A percentile compares a stretch with the other conserved stretches of the same genome.
Evolutionary conservation across 37 sponge, comb jelly and placozoan species (phyloP).

Genomic region (Aphrocallistes beatrix): DNA sequence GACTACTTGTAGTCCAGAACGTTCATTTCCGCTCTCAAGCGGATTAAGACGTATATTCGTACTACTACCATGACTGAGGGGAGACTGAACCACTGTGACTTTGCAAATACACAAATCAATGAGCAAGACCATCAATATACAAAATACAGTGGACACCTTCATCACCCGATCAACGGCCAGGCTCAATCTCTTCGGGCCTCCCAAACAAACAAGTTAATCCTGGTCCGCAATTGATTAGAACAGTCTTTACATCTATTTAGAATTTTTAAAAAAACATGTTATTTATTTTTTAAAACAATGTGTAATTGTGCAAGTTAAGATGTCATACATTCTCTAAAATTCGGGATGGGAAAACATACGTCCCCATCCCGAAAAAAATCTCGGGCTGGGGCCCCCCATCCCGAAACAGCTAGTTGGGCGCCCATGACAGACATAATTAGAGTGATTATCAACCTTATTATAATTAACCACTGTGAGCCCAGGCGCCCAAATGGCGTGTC

Average conservation of each 20-base stretch:
- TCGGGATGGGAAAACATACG: background rate
- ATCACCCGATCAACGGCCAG: slow-evolving; percentile 16
- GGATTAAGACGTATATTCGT: background rate
- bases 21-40: slow-evolving; percentile 15
- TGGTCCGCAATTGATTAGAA: too few species aligned
- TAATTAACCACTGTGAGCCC: too few species aligned
- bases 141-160: slow-evolving; percentile 17
- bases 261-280: too few species aligned
- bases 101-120: background rate
- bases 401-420: slow-evolving; percentile 1
- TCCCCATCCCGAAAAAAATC: too few species aligned
- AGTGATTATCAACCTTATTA: too few species aligned
- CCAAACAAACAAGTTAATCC: background rate
- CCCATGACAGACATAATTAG: too few species aligned
- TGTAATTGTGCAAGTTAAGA: background rate
- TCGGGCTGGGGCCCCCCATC: too few species aligned
- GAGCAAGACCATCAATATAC: slow-evolving; percentile 11
- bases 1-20: background rate
- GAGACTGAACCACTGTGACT: slow-evolving; percentile 9
- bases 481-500: too few species aligned
- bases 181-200: background rate
- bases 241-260: too few species aligned
- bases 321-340: background rate
- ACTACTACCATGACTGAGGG: slow-evolving; percentile 10
- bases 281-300: too few species aligned